Conservation (phyloP, 1,140 invertebrate genomes). For the Penaeus japonicus region DNA sequence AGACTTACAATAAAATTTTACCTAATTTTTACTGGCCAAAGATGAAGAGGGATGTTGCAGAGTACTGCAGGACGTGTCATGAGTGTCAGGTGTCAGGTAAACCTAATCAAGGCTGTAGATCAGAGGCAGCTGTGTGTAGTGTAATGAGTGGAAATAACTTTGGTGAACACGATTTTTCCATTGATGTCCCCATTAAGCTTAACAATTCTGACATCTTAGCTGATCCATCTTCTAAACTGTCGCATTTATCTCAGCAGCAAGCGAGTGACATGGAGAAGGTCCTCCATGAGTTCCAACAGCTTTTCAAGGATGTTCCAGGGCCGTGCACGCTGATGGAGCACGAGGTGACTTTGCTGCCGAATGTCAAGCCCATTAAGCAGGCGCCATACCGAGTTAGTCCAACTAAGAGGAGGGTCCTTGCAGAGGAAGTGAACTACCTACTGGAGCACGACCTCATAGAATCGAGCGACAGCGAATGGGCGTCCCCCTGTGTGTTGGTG, state of each 20-base stretch:
- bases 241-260: neutral
- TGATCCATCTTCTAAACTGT: conserved; percentile 10
- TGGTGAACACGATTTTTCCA: neutral
- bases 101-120: neutral
- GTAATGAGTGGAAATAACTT: neutral
- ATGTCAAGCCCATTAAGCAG: neutral
- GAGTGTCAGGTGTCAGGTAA: no score
- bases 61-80: no score
- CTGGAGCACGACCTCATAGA: neutral
- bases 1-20: no score
- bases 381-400: neutral
- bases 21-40: no score
- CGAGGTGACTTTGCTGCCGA: neutral
- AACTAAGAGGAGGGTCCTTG: neutral
- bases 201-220: neutral
- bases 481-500: neutral
- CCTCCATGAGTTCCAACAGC: neutral
- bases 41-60: no score
- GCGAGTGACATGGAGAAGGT: neutral
- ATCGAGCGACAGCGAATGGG: neutral
- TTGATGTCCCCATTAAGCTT: neutral
- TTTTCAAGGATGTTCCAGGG: neutral
- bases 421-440: neutral
- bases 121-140: neutral
- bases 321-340: neutral